Evolutionary conservation across 2,888 invertebrate species (phyloP).

Genomic region (Volucella bombylans): DNA sequence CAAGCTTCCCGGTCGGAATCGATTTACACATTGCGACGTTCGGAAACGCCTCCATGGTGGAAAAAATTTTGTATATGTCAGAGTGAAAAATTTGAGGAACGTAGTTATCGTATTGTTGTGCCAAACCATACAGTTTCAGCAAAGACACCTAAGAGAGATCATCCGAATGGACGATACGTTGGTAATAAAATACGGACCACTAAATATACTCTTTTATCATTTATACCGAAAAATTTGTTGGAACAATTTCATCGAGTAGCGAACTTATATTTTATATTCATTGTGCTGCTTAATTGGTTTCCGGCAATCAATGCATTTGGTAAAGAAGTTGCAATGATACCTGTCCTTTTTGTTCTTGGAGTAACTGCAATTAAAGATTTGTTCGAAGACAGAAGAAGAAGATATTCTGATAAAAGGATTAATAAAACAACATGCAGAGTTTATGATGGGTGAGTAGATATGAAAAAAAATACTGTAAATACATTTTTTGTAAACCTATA

Average conservation of each 20-base stretch:
- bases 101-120: slow-evolving; percentile 88
- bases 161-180: slow-evolving; percentile 91
- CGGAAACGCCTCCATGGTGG: slow-evolving; percentile 89
- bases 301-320: slow-evolving; percentile 97
- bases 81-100: slow-evolving; percentile 86
- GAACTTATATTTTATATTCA: slow-evolving; percentile 98
- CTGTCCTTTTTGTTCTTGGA: slow-evolving; percentile 95
- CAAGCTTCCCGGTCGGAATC: slow-evolving; percentile 95
- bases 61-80: slow-evolving; percentile 86
- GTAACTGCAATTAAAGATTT: slow-evolving; percentile 97
- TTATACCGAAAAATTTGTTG: slow-evolving; percentile 96
- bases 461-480: not conserved
- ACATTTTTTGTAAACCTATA: no score
- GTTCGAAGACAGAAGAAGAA: slow-evolving; percentile 95
- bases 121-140: slow-evolving; percentile 93
- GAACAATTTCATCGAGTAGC: slow-evolving; percentile 99
- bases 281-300: slow-evolving; percentile 97
- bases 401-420: slow-evolving; percentile 95
- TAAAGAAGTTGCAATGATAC: slow-evolving; percentile 97
- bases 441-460: slow-evolving; percentile 90
- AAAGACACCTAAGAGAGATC: slow-evolving; percentile 90
- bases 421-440: slow-evolving; percentile 96
- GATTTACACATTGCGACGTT: slow-evolving; percentile 92
- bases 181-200: slow-evolving; percentile 95
- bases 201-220: slow-evolving; percentile 96